Evolutionary conservation across 2,888 invertebrate species (phyloP).

Genomic region (Neoscelio sp.): DNA sequence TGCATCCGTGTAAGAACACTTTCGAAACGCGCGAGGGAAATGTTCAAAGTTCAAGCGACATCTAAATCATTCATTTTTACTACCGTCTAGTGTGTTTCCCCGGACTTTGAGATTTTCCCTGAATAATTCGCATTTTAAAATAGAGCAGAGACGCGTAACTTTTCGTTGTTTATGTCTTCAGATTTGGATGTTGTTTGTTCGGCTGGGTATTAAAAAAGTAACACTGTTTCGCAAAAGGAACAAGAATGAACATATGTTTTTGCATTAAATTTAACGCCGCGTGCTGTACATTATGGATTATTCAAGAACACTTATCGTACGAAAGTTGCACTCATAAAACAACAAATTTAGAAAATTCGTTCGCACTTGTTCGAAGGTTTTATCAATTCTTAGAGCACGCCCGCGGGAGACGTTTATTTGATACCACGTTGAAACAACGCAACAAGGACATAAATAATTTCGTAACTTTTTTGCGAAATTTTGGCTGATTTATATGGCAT

Average conservation of each 20-base stretch:
- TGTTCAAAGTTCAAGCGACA: slow-evolving; percentile 3
- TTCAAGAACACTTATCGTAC: too few relatives aligned
- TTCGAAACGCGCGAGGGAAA: background rate
- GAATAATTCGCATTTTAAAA: slow-evolving; percentile 24
- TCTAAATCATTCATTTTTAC: slow-evolving; percentile 29
- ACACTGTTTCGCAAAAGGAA: too few relatives aligned
- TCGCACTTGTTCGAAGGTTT: too few relatives aligned
- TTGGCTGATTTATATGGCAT: slow-evolving; percentile 41
- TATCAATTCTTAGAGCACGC: background rate
- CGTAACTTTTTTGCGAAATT: slow-evolving; percentile 30
- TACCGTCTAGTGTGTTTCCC: background rate
- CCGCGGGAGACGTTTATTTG: background rate
- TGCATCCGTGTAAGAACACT: too few relatives aligned
- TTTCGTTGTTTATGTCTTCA: slow-evolving; percentile 7
- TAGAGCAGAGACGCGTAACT: slow-evolving; percentile 1
- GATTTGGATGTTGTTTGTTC: slow-evolving; percentile 8
- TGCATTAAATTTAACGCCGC: too few relatives aligned
- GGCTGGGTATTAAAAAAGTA: background rate
- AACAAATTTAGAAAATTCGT: too few relatives aligned
- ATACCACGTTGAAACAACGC: background rate
- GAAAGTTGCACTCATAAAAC: too few relatives aligned
- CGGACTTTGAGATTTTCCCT: slow-evolving; percentile 6
- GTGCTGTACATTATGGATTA: too few relatives aligned
- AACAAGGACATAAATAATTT: slow-evolving; percentile 13
- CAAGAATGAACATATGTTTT: too few relatives aligned